phyloP scores from a whole-genome alignment of 2,113 vertebrate genomes.

The Notiomystis cincta region DNA sequence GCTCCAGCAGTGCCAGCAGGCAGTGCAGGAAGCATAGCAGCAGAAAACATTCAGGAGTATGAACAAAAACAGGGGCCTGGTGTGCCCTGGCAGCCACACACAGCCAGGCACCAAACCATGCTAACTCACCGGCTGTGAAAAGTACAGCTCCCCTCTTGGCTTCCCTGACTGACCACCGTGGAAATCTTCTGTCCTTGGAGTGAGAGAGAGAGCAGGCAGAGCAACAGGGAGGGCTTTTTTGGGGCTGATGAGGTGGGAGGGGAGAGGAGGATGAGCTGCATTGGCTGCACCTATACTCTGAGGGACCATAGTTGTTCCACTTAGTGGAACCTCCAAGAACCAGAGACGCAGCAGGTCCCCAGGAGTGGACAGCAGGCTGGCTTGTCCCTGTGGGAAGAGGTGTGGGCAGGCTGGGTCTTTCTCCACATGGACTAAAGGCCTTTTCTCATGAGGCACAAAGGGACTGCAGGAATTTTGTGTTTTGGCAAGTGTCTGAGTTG shows the following conservation, averaged over 20 bases:
- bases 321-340: rapidly evolving
- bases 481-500: neutral
- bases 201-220: rapidly evolving
- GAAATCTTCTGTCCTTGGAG: neutral
- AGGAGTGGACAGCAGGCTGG: rapidly evolving
- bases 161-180: rapidly evolving
- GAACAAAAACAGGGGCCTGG: neutral
- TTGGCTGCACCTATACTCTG: rapidly evolving
- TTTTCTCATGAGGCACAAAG: neutral
- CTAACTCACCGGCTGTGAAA: neutral
- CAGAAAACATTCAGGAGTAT: rapidly evolving
- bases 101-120: rapidly evolving
- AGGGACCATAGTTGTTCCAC: rapidly evolving
- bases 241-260: neutral
- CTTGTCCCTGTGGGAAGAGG: rapidly evolving
- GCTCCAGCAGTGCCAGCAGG: neutral
- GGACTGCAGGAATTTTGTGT: neutral
- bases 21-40: neutral
- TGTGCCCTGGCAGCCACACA: neutral
- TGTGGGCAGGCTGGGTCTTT: rapidly evolving
- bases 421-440: neutral
- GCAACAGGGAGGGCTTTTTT: rapidly evolving
- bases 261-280: rapidly evolving
- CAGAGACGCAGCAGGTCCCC: rapidly evolving
- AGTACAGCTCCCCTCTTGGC: rapidly evolving